Percentiles rank a stretch among this genome's conserved stretches.
These are phyloP conservation scores for Threskiornis aethiopicus DNA, from an alignment of 2,797 vertebrate genomes.

Conservation along the genomic window DNA sequence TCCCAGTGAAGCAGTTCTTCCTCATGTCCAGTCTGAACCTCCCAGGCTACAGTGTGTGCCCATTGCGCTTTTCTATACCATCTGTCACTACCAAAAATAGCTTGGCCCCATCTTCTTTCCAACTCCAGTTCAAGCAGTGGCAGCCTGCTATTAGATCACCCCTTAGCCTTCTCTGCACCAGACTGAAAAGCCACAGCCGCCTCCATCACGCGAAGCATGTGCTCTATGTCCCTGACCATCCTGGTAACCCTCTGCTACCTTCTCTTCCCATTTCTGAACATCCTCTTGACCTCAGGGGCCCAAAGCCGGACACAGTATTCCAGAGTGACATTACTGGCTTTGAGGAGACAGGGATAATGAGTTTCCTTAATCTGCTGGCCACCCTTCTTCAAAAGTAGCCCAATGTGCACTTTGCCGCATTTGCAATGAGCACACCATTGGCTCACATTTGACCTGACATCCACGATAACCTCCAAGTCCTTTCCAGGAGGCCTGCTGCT, in stretches of 20 bases:
- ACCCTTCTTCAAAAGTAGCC: neutral
- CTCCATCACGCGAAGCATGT: neutral
- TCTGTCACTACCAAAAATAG: neutral
- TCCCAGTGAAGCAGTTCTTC: neutral
- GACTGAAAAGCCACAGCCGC: neutral
- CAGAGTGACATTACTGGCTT: neutral
- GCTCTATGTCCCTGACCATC: neutral
- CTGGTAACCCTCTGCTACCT: neutral
- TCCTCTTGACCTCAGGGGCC: neutral
- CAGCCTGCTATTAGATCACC: neutral
- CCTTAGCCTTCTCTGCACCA: neutral
- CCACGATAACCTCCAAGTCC: neutral
- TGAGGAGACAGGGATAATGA: neutral
- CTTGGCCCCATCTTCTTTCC: neutral
- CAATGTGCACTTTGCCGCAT: neutral
- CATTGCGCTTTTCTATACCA: neutral
- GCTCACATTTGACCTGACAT: neutral
- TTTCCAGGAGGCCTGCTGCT: neutral
- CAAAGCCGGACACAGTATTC: neutral
- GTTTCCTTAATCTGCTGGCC: neutral
- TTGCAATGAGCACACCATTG: neutral
- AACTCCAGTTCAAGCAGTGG: neutral
- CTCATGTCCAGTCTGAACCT: neutral
- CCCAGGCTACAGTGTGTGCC: neutral
- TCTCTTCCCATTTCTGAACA: neutral